Conservation (phyloP, 2,113 vertebrate species). For the Anseranas semipalmata region DNA sequence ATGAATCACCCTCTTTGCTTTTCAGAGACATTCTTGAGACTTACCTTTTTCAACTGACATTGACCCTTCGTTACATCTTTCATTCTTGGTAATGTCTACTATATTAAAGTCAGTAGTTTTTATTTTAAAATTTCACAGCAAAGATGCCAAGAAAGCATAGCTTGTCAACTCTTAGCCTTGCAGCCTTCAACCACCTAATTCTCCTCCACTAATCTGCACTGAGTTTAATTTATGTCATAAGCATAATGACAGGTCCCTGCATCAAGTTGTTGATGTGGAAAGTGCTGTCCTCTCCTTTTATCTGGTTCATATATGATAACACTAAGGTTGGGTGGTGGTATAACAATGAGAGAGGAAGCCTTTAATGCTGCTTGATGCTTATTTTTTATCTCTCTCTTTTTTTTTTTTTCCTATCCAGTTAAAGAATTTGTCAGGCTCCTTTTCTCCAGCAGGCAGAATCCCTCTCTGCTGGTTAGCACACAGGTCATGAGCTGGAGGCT, state of each 20-base stretch:
- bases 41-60: background rate
- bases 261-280: background rate
- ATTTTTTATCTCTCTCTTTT: background rate
- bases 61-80: background rate
- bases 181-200: background rate
- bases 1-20: background rate
- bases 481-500: background rate
- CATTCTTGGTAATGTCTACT: background rate
- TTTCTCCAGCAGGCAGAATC: background rate
- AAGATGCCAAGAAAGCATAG: background rate
- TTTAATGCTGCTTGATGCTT: background rate
- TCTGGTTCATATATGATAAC: background rate
- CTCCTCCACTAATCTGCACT: background rate
- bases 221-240: background rate
- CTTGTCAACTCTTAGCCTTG: background rate
- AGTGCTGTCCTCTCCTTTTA: background rate
- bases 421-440: background rate
- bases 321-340: background rate
- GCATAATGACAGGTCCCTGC: background rate
- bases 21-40: background rate
- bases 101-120: background rate
- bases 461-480: background rate
- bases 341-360: background rate
- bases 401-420: background rate
- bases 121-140: rapidly evolving